Conservation (phyloP, 2,113 vertebrate species). For the Phrynosoma platyrhinos region DNA sequence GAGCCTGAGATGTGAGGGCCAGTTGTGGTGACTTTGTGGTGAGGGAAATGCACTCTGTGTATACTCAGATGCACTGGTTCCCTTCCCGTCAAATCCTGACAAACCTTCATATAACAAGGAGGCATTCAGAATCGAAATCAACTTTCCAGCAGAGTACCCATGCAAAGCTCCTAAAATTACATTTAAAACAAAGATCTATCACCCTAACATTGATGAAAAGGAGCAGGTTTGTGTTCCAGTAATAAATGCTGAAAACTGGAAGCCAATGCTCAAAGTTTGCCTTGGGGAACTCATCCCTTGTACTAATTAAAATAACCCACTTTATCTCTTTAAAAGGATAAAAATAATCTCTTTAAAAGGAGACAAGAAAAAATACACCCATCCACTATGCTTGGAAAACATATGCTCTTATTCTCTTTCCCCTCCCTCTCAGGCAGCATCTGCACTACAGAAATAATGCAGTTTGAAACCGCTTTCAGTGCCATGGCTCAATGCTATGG, state of each 20-base stretch:
- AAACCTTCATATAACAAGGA: slow-evolving; percentile 98
- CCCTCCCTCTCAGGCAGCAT: neutral
- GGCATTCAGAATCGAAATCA: slow-evolving; percentile 98
- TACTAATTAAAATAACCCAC: neutral
- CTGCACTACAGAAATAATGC: too few species aligned
- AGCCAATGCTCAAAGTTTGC: slow-evolving; percentile 78
- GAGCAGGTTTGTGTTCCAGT: slow-evolving; percentile 91
- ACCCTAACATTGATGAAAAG: slow-evolving; percentile 99
- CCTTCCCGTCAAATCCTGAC: neutral
- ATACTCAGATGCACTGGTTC: neutral
- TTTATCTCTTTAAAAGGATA: too few species aligned
- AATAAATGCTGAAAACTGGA: slow-evolving; percentile 99
- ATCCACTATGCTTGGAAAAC: neutral
- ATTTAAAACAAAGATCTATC: slow-evolving; percentile 99
- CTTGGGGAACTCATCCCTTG: too few species aligned
- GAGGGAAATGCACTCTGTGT: neutral
- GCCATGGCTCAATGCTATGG: too few species aligned
- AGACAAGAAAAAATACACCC: neutral
- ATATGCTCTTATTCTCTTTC: neutral
- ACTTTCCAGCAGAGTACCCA: slow-evolving; percentile 97
- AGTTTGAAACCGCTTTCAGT: too few species aligned
- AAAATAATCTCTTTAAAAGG: neutral
- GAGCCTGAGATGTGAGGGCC: neutral
- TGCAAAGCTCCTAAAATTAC: slow-evolving; percentile 99
- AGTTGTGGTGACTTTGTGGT: too few species aligned